Evolutionary conservation across 2,113 vertebrate species (phyloP).

Genomic region (Tylochromis polylepis): DNA sequence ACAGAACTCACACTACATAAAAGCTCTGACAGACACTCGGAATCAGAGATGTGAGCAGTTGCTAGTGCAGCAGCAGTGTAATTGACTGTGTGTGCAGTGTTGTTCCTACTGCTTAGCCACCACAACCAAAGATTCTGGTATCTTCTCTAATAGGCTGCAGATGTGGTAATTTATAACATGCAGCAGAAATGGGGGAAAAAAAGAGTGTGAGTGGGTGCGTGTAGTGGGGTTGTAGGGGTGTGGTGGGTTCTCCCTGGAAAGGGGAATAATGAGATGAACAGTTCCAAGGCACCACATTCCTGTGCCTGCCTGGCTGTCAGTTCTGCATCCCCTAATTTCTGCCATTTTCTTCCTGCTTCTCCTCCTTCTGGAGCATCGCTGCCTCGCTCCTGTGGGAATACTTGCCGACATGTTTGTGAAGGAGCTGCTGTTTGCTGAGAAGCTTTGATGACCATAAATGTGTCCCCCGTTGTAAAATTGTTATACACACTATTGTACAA

Average conservation of each 20-base stretch:
- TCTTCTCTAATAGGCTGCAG: slow-evolving; percentile 51
- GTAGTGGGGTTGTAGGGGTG: not conserved
- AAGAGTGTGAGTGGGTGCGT: not conserved
- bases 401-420: slow-evolving; percentile 55
- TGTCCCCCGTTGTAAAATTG: slow-evolving; percentile 25
- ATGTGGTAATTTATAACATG: slow-evolving; percentile 55
- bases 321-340: slow-evolving; percentile 50
- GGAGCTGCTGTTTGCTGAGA: slow-evolving; percentile 44
- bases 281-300: slow-evolving; percentile 38
- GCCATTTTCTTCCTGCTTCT: slow-evolving; percentile 32
- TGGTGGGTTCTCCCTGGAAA: slow-evolving; percentile 31
- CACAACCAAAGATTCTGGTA: slow-evolving; percentile 32
- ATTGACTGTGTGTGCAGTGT: slow-evolving; percentile 15
- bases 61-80: not conserved
- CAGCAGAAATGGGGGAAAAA: slow-evolving; percentile 5
- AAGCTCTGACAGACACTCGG: not conserved
- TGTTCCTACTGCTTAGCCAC: slow-evolving; percentile 16
- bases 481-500: not conserved
- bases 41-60: not conserved
- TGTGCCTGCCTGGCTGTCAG: slow-evolving; percentile 48
- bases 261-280: slow-evolving; percentile 61
- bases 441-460: slow-evolving; percentile 56
- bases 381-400: slow-evolving; percentile 59
- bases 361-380: slow-evolving; percentile 39
- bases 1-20: not conserved